These are phyloP conservation scores for Potamarius usumacintae DNA, from an alignment of 2,113 vertebrate genomes.

Conservation along the genomic window DNA sequence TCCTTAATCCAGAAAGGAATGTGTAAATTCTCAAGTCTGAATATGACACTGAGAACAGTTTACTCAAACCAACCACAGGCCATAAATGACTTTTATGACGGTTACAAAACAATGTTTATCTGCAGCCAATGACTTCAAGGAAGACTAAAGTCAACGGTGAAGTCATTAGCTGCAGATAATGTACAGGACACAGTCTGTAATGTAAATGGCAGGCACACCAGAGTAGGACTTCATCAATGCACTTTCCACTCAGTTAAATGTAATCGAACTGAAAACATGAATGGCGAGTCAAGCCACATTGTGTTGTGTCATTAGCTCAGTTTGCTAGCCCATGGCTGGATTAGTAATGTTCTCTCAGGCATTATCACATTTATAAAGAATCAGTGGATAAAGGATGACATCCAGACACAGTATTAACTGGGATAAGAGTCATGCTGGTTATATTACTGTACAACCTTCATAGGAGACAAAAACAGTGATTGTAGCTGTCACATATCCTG, in stretches of 20 bases:
- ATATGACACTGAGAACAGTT: constrained; percentile 2
- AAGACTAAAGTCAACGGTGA: constrained; percentile 27
- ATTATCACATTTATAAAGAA: constrained; percentile 60
- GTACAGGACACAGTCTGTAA: constrained; percentile 13
- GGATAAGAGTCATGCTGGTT: constrained; percentile 41
- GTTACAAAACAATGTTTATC: constrained; percentile 57
- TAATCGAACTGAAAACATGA: constrained; percentile 11
- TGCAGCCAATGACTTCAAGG: no score
- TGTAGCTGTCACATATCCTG: not conserved
- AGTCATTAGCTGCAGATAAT: constrained; percentile 37
- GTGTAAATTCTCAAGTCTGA: constrained; percentile 7
- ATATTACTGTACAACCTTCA: constrained; percentile 59
- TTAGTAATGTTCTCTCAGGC: constrained; percentile 49
- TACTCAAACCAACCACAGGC: constrained; percentile 55
- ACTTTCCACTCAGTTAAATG: not conserved
- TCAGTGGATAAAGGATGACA: constrained; percentile 55
- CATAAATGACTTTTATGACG: constrained; percentile 72
- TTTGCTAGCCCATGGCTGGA: constrained; percentile 33
- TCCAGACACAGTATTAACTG: constrained; percentile 39
- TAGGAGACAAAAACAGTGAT: constrained; percentile 27
- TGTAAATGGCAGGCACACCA: not conserved
- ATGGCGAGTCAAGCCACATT: constrained; percentile 43
- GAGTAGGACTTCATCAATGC: not conserved
- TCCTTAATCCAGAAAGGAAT: constrained; percentile 30
- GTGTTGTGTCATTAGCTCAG: constrained; percentile 53